phyloP scores from a whole-genome alignment of 2,113 vertebrate genomes.

The Oncorhynchus clarkii region DNA sequence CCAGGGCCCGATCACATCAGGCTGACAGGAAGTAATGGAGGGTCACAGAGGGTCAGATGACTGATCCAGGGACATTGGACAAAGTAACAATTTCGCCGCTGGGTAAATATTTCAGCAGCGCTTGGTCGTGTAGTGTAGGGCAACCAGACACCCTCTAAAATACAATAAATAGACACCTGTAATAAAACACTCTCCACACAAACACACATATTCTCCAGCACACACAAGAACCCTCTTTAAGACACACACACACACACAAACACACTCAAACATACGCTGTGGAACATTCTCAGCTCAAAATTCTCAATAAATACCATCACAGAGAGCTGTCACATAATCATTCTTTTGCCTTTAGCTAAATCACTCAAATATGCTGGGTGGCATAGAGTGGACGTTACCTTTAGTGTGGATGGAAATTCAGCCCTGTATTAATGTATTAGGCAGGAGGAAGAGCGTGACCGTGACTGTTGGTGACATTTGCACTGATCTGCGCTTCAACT shows the following conservation, averaged over 20 bases:
- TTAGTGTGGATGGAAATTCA: constrained; percentile 30
- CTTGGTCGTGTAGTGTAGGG: constrained; percentile 46
- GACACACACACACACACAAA: constrained; percentile 8
- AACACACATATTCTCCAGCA: not conserved
- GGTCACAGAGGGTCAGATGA: constrained; percentile 54
- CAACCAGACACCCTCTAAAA: constrained; percentile 49
- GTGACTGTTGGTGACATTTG: constrained; percentile 48
- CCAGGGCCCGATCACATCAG: constrained; percentile 53
- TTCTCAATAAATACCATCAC: not conserved
- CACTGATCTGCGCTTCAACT: constrained; percentile 46
- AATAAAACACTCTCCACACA: constrained; percentile 45
- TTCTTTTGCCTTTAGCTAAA: constrained; percentile 14
- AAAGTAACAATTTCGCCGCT: constrained; percentile 52
- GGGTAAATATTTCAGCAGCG: constrained; percentile 61
- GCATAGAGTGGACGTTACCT: constrained; percentile 16
- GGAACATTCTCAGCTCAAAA: not conserved
- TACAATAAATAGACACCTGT: constrained; percentile 55
- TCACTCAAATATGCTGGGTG: constrained; percentile 21
- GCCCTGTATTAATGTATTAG: constrained; percentile 10
- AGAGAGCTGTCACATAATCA: not conserved
- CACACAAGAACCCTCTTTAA: not conserved
- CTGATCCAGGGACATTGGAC: constrained; percentile 43
- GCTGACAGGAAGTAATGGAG: constrained; percentile 45
- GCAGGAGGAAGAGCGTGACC: constrained; percentile 37
- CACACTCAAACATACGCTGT: not conserved